phyloP scores from a whole-genome alignment of 2,888 invertebrate species.

The Perithous albicinctus region DNA sequence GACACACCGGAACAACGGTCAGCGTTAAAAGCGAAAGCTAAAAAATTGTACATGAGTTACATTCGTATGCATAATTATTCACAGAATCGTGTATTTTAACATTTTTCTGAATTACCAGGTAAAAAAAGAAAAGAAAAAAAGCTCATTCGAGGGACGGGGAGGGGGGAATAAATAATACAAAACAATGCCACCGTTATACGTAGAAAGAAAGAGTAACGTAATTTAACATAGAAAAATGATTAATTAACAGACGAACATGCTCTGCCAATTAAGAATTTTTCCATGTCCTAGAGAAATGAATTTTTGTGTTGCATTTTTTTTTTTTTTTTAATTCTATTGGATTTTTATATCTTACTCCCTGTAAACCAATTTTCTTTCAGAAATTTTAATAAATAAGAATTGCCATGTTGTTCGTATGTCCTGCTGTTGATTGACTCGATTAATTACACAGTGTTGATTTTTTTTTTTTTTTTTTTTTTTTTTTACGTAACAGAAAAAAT shows the following conservation, averaged over 20 bases:
- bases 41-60: slow-evolving; percentile 40
- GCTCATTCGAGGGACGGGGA: neutral
- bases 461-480: neutral
- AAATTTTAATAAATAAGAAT: slow-evolving; percentile 79
- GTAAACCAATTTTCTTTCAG: slow-evolving; percentile 71
- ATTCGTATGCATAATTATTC: slow-evolving; percentile 4
- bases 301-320: neutral
- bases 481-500: slow-evolving; percentile 3
- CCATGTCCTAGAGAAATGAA: neutral
- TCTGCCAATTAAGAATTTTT: neutral
- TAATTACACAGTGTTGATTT: slow-evolving; percentile 27
- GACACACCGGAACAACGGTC: slow-evolving; percentile 47
- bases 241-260: neutral
- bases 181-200: slow-evolving; percentile 21
- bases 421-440: slow-evolving; percentile 22
- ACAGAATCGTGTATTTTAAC: slow-evolving; percentile 9
- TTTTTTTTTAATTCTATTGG: neutral
- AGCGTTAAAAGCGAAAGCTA: slow-evolving; percentile 32
- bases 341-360: slow-evolving; percentile 37
- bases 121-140: slow-evolving; percentile 5
- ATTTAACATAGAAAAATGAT: neutral
- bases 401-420: slow-evolving; percentile 71
- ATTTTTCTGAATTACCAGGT: slow-evolving; percentile 22
- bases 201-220: slow-evolving; percentile 19
- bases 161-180: slow-evolving; percentile 12